Evolutionary conservation across 2,797 vertebrate genomes (phyloP).

Genomic region (Typhlichthys eigenmanni): DNA sequence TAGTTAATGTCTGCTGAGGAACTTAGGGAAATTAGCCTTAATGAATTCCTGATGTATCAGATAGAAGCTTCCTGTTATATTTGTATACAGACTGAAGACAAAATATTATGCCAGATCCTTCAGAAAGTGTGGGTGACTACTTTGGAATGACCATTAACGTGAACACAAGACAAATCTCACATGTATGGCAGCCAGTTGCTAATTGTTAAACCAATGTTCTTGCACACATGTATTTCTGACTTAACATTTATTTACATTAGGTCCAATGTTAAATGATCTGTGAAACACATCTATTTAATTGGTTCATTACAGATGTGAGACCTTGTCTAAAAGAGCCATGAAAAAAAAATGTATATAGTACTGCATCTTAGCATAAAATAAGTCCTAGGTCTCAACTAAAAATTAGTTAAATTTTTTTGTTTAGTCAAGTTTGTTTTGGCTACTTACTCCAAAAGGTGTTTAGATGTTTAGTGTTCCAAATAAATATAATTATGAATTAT

Average conservation of each 20-base stretch:
- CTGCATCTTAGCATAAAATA: slow-evolving; percentile 6
- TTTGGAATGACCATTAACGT: slow-evolving; percentile 28
- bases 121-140: background rate
- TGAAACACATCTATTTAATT: slow-evolving; percentile 7
- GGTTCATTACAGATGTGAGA: slow-evolving; percentile 3
- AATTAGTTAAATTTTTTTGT: background rate
- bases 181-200: slow-evolving; percentile 39
- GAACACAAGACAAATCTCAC: slow-evolving; percentile 17
- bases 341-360: slow-evolving; percentile 4
- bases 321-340: background rate
- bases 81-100: slow-evolving; percentile 10
- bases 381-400: too few relatives aligned
- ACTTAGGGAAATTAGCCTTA: too few relatives aligned
- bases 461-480: background rate
- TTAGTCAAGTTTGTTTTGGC: background rate
- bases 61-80: background rate
- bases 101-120: slow-evolving; percentile 1
- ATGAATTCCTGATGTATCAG: background rate
- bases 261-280: slow-evolving; percentile 42
- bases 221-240: slow-evolving; percentile 16
- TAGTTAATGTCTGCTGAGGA: background rate
- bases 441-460: background rate
- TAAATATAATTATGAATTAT: background rate
- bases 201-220: slow-evolving; percentile 22
- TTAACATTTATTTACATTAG: slow-evolving; percentile 57